Evolutionary conservation across 1,140 invertebrate genomes (phyloP), one percentile per base, ranked within the genome.

Genomic region (Acyrthosiphon pisum): DNA sequence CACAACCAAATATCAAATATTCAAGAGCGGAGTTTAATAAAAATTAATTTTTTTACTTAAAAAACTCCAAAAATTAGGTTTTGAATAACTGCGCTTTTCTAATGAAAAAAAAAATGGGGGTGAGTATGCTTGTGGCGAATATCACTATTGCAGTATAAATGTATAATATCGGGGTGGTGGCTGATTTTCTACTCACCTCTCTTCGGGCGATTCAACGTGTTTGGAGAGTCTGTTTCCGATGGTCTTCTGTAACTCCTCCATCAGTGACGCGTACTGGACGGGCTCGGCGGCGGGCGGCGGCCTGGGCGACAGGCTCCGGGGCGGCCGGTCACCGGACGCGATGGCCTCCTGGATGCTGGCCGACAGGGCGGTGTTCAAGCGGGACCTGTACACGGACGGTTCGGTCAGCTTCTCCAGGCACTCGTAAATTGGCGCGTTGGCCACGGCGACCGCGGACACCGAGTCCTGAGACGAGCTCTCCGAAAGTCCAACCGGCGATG

Each of bases 231-330:
- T 83, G 81, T 94, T 93, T 48, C 92, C 94, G 22, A 94, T 94
- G 18, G 94, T 94, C 53, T 94, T 94, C 92, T 96, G 95, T 18
- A 96, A 94, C 94, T 96, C 95, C 84, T 95, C 95, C 95, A 96
- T 95, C 41, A 96, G 94, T 22, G 95, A 95, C 1, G 95, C 95
- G 94, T 96, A 96, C 93, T 95, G 95, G 20, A 95, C 95, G 35
- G 94, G 94, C 30, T 94, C 94, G 41, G 93, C 93, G 46, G 90
- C 94, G 94, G 94, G 95, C 94, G 93, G 94, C n/a, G 91, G 94
- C 93, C 93, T 95, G 22, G 95, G 95, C 14, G 95, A 95, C 89
- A 94, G 95, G 94, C 87, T 94, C 94, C 50, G 93, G 30, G 76
- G 94, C 90, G 91, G 94, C 6, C 94, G 87, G 48, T 94, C 94